Percentiles rank a stretch among this genome's conserved stretches.
These are phyloP conservation scores for Amphipyra berbera DNA, from an alignment of 2,888 invertebrate genomes.

Conservation along the genomic window DNA sequence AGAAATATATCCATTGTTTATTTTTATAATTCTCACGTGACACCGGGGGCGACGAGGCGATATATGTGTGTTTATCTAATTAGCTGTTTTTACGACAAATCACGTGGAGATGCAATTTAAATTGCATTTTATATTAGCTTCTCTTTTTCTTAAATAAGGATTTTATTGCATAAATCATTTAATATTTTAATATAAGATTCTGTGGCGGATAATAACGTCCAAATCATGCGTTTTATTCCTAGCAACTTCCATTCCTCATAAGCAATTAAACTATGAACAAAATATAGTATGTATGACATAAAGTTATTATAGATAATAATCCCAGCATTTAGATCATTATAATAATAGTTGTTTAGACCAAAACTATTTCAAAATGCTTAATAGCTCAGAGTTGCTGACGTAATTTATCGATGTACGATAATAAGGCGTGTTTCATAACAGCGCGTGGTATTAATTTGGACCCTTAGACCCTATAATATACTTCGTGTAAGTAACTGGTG, in stretches of 20 bases:
- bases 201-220: not conserved
- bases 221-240: constrained; percentile 4
- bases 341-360: constrained; percentile 40
- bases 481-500: constrained; percentile 39
- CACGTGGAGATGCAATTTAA: constrained; percentile 19
- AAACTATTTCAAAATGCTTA: constrained; percentile 44
- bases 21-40: constrained; percentile 62
- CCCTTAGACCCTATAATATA: constrained; percentile 30
- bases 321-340: constrained; percentile 34
- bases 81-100: constrained; percentile 35
- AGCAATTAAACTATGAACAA: constrained; percentile 44
- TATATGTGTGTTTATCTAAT: constrained; percentile 40
- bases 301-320: constrained; percentile 45
- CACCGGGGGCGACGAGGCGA: constrained; percentile 31
- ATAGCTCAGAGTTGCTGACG: constrained; percentile 25
- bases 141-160: not conserved
- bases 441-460: constrained; percentile 14
- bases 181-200: constrained; percentile 5
- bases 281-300: constrained; percentile 30
- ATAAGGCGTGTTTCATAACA: constrained; percentile 28
- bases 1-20: constrained; percentile 60
- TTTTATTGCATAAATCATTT: not conserved
- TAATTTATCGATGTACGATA: constrained; percentile 47
- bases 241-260: constrained; percentile 21
- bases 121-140: constrained; percentile 14